Percentiles rank a stretch among this genome's conserved stretches.
Evolutionary conservation across 2,113 vertebrate genomes (phyloP).

Genomic region (Phalacrocorax brasilianus): DNA sequence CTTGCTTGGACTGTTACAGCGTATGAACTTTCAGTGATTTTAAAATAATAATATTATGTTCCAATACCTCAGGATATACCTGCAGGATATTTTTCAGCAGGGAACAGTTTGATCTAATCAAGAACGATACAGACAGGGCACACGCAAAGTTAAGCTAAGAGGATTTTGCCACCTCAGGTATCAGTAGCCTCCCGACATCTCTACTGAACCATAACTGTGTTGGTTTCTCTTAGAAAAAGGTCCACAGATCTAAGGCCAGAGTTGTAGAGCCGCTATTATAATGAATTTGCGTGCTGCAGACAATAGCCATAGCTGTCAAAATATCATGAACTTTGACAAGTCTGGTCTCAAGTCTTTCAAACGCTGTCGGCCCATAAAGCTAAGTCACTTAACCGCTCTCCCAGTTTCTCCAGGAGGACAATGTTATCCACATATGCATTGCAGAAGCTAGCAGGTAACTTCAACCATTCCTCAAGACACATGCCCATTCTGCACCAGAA

Average conservation of each 20-base stretch:
- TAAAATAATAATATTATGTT: background rate
- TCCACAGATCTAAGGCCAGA: background rate
- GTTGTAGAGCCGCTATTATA: background rate
- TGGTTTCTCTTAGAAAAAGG: background rate
- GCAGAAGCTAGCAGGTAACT: background rate
- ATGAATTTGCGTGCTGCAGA: background rate
- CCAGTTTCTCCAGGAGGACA: background rate
- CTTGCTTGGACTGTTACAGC: background rate
- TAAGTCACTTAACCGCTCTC: background rate
- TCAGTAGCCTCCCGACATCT: background rate
- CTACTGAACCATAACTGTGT: too few species aligned
- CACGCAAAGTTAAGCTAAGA: background rate
- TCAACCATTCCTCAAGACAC: background rate
- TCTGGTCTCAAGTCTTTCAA: background rate
- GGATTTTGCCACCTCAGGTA: background rate
- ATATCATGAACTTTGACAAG: background rate
- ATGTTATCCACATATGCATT: rapidly evolving
- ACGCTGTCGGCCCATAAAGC: background rate
- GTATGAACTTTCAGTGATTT: background rate
- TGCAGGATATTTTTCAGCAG: background rate
- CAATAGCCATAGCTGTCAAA: background rate
- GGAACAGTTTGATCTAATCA: background rate
- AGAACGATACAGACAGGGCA: background rate
- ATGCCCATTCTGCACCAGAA: background rate
- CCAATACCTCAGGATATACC: background rate